These are phyloP conservation scores for Okamejei kenojei DNA, from an alignment of 2,797 vertebrate species.

Conservation along the genomic window DNA sequence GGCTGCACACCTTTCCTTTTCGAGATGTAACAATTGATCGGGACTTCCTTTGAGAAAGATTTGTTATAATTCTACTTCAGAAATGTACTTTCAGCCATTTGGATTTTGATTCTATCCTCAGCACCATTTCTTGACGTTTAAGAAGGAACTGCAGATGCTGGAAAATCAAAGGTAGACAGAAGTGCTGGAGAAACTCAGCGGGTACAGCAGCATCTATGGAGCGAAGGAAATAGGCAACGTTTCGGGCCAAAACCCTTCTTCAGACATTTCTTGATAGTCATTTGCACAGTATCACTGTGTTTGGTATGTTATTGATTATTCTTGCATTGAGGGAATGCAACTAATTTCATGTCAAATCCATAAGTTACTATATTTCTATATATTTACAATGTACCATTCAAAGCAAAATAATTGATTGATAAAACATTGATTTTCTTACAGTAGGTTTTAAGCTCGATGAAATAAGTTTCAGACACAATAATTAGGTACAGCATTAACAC, in stretches of 20 bases:
- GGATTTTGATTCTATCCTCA: background rate
- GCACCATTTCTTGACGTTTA: background rate
- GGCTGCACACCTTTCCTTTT: background rate
- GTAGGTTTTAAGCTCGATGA: no score
- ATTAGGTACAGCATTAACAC: no score
- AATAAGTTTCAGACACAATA: no score
- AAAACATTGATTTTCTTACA: background rate
- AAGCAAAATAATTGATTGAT: background rate
- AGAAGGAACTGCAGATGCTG: no score
- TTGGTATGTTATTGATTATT: background rate
- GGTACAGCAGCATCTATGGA: no score
- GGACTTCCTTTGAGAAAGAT: background rate
- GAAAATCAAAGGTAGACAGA: no score
- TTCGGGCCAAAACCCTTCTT: no score
- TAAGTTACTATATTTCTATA: no score
- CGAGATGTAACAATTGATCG: background rate
- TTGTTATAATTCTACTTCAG: background rate
- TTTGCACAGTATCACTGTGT: background rate
- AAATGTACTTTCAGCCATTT: background rate
- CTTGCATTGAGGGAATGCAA: background rate
- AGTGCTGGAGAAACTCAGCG: no score
- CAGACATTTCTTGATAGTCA: background rate
- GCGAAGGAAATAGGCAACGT: no score
- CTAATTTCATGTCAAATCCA: background rate
- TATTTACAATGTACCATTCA: background rate